phyloP scores from a whole-genome alignment of 2,888 invertebrate species.

The Lepeophtheirus nordmannii region DNA sequence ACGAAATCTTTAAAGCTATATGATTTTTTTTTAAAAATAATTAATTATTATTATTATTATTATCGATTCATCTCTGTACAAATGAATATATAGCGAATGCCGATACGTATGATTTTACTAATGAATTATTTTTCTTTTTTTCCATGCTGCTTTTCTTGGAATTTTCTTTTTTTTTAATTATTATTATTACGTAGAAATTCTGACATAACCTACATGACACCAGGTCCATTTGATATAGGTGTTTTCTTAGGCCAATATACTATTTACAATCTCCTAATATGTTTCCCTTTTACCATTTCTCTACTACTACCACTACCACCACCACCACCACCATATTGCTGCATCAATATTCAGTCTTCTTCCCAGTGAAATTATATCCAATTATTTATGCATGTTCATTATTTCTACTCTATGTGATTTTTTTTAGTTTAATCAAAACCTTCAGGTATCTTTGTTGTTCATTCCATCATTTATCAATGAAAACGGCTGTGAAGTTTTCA shows the following conservation, averaged over 20 bases:
- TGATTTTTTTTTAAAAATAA: no score
- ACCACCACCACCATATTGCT: neutral
- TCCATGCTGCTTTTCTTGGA: no score
- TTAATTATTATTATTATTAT: no score
- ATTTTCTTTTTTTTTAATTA: neutral
- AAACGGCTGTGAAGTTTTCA: constrained; percentile 8
- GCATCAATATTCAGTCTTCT: neutral
- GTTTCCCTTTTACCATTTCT: neutral
- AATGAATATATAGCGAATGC: no score
- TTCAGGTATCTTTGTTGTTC: no score
- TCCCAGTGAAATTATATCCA: neutral
- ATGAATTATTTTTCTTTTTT: no score
- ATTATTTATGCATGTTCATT: neutral
- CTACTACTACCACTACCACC: neutral
- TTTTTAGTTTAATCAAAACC: no score
- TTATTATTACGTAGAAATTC: neutral
- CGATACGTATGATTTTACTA: no score
- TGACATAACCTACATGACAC: neutral
- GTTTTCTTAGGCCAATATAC: neutral
- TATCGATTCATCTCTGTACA: no score
- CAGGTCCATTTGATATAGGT: constrained; percentile 3
- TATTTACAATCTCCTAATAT: neutral
- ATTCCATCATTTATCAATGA: no score
- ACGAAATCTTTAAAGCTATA: no score
- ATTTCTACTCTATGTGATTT: no score